phyloP scores from a whole-genome alignment of 2,888 invertebrate genomes.

The Lasioglossum vierecki region DNA sequence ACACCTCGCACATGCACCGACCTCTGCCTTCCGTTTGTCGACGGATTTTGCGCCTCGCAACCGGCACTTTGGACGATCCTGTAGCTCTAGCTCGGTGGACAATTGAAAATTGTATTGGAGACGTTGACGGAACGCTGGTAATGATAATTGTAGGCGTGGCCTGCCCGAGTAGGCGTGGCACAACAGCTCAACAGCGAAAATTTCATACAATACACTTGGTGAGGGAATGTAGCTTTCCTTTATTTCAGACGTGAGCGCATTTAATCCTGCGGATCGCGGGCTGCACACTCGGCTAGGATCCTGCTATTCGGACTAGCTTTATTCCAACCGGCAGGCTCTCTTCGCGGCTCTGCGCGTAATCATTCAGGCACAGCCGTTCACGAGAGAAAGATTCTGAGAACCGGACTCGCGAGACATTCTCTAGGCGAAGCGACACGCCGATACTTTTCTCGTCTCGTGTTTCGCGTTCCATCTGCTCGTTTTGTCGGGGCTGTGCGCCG shows the following conservation, averaged over 20 bases:
- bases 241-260: background rate
- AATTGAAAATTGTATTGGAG: background rate
- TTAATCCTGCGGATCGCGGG: background rate
- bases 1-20: constrained; percentile 16
- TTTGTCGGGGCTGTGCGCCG: constrained; percentile 8
- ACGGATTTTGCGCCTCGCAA: constrained; percentile 32
- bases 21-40: constrained; percentile 45
- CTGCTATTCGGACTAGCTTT: background rate
- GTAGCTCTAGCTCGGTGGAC: background rate
- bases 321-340: background rate
- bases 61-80: background rate
- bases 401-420: constrained; percentile 82
- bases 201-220: background rate
- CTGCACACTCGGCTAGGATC: background rate
- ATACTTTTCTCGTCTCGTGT: constrained; percentile 80
- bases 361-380: constrained; percentile 84
- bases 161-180: background rate
- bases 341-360: constrained; percentile 71
- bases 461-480: constrained; percentile 70
- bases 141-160: background rate
- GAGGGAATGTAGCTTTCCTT: background rate
- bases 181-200: background rate
- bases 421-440: constrained; percentile 79
- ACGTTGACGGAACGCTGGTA: background rate
- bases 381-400: constrained; percentile 85